phyloP scores from a whole-genome alignment of 2,797 vertebrate genomes.

The Lerista edwardsae region DNA sequence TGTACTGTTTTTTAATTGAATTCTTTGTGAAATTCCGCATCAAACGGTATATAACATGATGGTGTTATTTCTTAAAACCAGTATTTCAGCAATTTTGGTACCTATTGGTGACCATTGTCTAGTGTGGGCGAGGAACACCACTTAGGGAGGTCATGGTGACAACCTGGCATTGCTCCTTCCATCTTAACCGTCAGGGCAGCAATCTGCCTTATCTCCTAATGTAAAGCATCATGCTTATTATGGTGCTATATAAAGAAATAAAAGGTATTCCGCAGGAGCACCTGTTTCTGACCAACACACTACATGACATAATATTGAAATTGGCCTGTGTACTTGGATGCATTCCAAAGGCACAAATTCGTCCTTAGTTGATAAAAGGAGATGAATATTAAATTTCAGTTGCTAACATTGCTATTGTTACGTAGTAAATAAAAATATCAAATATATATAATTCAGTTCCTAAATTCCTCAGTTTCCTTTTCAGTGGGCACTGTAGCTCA shows the following conservation, averaged over 20 bases:
- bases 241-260: too few species aligned
- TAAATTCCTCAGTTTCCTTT: not conserved
- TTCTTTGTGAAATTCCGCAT: too few species aligned
- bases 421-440: too few species aligned
- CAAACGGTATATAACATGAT: too few species aligned
- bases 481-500: not conserved
- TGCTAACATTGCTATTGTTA: not conserved
- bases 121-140: not conserved
- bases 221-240: too few species aligned
- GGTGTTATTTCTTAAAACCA: too few species aligned
- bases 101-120: not conserved
- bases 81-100: too few species aligned
- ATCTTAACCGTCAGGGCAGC: too few species aligned
- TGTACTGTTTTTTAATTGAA: too few species aligned
- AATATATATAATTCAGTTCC: too few species aligned
- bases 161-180: not conserved
- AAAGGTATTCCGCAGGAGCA: not conserved
- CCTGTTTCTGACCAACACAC: not conserved
- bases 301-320: not conserved
- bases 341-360: not conserved
- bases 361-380: too few species aligned
- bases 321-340: not conserved
- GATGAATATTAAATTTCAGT: not conserved
- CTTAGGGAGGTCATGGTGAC: not conserved
- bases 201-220: too few species aligned